phyloP scores from a whole-genome alignment of 1,140 invertebrate species.

The Ostrea denselamellosa region DNA sequence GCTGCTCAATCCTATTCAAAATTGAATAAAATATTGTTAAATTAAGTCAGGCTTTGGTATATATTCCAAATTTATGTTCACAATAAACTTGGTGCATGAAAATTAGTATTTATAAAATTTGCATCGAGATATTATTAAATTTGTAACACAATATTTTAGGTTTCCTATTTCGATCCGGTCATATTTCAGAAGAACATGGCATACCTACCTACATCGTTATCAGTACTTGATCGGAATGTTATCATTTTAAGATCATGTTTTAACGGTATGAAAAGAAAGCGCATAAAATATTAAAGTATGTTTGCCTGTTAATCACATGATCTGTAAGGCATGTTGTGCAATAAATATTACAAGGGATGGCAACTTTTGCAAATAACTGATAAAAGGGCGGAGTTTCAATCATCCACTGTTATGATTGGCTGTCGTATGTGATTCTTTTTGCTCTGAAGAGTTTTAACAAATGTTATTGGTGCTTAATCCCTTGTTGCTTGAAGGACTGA shows the following conservation, averaged over 20 bases:
- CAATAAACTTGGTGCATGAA: background rate
- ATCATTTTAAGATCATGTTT: conserved; percentile 45
- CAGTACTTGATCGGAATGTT: conserved; percentile 12
- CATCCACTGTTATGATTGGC: conserved; percentile 30
- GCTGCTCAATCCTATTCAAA: no score
- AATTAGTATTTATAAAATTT: background rate
- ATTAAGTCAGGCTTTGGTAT: no score
- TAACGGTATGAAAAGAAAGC: conserved; percentile 42
- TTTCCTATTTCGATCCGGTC: background rate
- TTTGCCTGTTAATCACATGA: conserved; percentile 35
- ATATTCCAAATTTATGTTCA: no score
- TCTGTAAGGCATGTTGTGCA: conserved; percentile 6
- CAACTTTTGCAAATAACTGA: conserved; percentile 5
- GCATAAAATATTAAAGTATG: conserved; percentile 34
- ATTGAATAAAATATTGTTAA: no score
- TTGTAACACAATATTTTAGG: background rate
- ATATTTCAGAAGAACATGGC: conserved; percentile 10
- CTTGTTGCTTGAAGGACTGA: conserved; percentile 26
- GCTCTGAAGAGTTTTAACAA: conserved; percentile 43
- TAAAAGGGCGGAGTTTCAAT: conserved; percentile 18
- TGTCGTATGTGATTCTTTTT: conserved; percentile 6
- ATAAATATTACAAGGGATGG: conserved; percentile 20
- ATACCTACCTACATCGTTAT: conserved; percentile 31
- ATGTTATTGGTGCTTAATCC: conserved; percentile 29
- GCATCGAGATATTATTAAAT: background rate